phyloP scores from a whole-genome alignment of 1,140 invertebrate species.

The Sitobion miscanthi region DNA sequence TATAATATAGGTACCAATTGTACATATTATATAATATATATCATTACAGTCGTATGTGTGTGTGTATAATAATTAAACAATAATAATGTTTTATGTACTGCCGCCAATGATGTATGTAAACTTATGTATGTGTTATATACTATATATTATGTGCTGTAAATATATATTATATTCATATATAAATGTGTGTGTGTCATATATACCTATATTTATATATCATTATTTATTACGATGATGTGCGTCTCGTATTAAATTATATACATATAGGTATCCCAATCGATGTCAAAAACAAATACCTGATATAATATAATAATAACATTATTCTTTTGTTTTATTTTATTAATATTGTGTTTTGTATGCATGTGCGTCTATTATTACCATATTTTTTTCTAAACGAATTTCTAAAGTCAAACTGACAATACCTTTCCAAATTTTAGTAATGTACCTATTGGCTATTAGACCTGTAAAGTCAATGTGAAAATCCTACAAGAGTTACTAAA shows the following conservation, averaged over 20 bases:
- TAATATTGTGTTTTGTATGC: neutral
- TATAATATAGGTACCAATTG: conserved; percentile 3
- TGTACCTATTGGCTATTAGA: too few species aligned
- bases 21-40: conserved; percentile 6
- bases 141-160: neutral
- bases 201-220: neutral
- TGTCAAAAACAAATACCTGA: neutral
- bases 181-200: neutral
- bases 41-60: neutral
- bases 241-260: neutral
- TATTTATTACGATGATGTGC: neutral
- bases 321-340: neutral
- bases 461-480: neutral
- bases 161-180: neutral
- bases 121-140: neutral
- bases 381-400: neutral
- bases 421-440: neutral
- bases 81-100: conserved; percentile 3
- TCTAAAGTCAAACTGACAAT: neutral
- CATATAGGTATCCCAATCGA: neutral
- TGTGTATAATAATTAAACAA: neutral
- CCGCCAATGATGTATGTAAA: neutral
- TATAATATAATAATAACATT: conserved; percentile 1
- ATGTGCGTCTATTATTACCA: neutral
- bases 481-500: neutral